Evolutionary conservation across 2,888 invertebrate genomes (phyloP), one percentile per base, ranked within the genome.

Genomic region (Gasteruption jaculator): DNA sequence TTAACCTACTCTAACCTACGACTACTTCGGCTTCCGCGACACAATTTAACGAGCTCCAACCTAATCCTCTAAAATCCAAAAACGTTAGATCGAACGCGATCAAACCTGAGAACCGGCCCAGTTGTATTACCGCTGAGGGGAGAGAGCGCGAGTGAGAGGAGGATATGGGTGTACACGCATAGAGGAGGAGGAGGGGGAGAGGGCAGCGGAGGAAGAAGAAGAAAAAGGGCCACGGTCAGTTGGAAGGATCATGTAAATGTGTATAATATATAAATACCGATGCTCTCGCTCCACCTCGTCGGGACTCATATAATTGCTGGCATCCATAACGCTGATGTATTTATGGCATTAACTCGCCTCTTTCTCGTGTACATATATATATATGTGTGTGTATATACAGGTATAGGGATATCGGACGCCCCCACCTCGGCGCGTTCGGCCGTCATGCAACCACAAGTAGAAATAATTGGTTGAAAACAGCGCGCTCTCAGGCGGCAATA

Each of bases 371-470:
- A 58, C 53, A 53, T n/a, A n/a, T n/a, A n/a, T n/a, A n/a, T n/a
- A n/a, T n/a, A n/a, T n/a, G n/a, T n/a, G n/a, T n/a, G n/a, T n/a
- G n/a, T n/a, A n/a, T n/a, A n/a, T n/a, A n/a, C n/a, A n/a, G n/a
- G n/a, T n/a, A n/a, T n/a, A n/a, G n/a, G n/a, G n/a, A n/a, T n/a
- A n/a, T n/a, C 58, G 52, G 54, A 60, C 59, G 56, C 61, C 58
- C 57, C 56, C 53, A 65, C 68, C 70, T 69, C 56, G 46, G 54
- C 52, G 41, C 53, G 49, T 49, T 50, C 56, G 38, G 76, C 74
- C 78, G 78, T 71, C 65, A 76, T 78, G 78, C 78, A 77, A 76
- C 76, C 63, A 64, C 67, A 65, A 68, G 65, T 66, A 68, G 66
- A 67, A 68, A 69, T 68, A 68, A 68, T 69, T 68, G 66, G 66